Evolutionary conservation across 2,113 vertebrate species (phyloP).

Genomic region (Marmota flaviventris): DNA sequence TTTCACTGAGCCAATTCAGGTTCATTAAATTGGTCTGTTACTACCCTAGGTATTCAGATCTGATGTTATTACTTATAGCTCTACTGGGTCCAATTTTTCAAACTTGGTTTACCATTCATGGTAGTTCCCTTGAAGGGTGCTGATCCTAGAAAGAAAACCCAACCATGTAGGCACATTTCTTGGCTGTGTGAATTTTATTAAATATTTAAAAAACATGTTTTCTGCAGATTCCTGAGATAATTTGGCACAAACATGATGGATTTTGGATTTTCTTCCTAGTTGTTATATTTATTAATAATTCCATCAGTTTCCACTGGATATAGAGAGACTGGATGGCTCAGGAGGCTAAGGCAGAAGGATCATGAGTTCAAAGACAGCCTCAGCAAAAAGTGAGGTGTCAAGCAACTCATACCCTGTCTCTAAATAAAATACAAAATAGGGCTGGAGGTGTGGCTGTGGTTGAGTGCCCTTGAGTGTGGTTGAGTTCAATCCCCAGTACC

Average conservation of each 20-base stretch:
- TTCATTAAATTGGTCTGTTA: constrained; percentile 72
- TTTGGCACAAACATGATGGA: constrained; percentile 39
- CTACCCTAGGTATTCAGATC: constrained; percentile 49
- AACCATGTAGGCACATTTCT: background rate
- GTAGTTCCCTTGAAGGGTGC: background rate
- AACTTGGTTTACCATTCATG: constrained; percentile 44
- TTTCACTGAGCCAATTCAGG: constrained; percentile 64
- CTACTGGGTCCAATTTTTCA: constrained; percentile 49
- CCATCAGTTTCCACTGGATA: background rate
- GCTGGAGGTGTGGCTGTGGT: too few species aligned
- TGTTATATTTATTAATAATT: constrained; percentile 58
- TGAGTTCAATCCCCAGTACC: too few species aligned
- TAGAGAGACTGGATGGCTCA: background rate
- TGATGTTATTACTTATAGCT: constrained; percentile 23
- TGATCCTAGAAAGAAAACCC: constrained; percentile 34
- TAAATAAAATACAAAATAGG: too few species aligned
- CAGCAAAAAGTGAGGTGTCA: too few species aligned
- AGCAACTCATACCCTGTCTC: too few species aligned
- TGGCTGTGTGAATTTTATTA: constrained; percentile 67
- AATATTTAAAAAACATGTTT: constrained; percentile 68
- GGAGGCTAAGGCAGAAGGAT: too few species aligned
- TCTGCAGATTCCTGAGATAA: constrained; percentile 60
- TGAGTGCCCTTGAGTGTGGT: too few species aligned
- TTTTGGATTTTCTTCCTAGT: constrained; percentile 37
- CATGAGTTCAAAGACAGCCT: too few species aligned